Evolutionary conservation across 2,888 invertebrate genomes (phyloP), one percentile per base, ranked within the genome.

Genomic region (Oasisia sp.): DNA sequence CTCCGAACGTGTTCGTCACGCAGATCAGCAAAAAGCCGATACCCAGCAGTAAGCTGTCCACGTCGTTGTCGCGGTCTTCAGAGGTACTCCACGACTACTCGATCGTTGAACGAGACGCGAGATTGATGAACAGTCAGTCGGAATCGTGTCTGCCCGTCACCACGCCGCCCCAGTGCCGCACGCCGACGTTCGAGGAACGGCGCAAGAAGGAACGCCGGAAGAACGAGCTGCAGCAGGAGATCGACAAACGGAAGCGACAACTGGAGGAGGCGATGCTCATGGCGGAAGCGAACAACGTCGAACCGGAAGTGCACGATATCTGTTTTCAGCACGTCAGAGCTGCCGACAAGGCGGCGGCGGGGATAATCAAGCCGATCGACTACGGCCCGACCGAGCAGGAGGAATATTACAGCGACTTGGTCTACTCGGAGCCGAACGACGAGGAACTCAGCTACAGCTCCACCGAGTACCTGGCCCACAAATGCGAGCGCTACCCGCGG

Each of bases 141-240:
- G 93, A 93, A 90, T 92, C 93, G 19, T 92, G 91, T 32, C 91
- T 94, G 27, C 93, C 93, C 89, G 32, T 93, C 91, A 91, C 93
- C 32, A 32, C 50, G 50, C 58, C 93, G 50, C 27, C 32, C 32
- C 32, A 56, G 90, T 38, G 92, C 38, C 91, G 92, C 58, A 50
- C 92, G n/a, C 93, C 92, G 27, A 89, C 89, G 19, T 94, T 94
- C 92, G 97, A 97, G 92, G 97, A 97, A 93, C 95, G 96, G 91
- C 94, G 97, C 93, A 96, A 96, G 32, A 95, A 97, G 90, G 97
- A 97, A 94, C 97, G 97, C 94, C 97, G 97, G 94, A 97, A 97
- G 95, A 96, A 97, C 89, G 96, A 97, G 94, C 97, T 97, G 93
- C 97, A 97, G 94, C 97, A 97, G 90, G 97, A 97, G 95, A 97